Evolutionary conservation across 2,113 vertebrate species (phyloP).

Genomic region (Microtus ochrogaster): DNA sequence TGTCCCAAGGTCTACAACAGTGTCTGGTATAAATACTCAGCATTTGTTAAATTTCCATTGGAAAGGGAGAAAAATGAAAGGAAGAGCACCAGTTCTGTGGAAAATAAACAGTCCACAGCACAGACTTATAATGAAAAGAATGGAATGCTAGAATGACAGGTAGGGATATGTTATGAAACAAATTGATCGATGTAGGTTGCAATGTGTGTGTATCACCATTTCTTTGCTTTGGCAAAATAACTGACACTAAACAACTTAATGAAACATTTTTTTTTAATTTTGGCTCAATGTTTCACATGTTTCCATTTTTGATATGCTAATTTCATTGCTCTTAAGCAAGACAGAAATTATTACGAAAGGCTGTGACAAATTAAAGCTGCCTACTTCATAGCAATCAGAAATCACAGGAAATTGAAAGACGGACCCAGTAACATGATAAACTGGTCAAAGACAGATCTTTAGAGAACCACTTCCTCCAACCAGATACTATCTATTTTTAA

Average conservation of each 20-base stretch:
- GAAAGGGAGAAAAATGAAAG: slow-evolving; percentile 33
- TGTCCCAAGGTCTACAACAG: not conserved
- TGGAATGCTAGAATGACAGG: not conserved
- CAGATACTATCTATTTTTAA: too few species aligned
- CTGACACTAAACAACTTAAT: not conserved
- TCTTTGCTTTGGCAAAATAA: not conserved
- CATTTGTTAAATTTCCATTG: not conserved
- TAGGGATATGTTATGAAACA: not conserved
- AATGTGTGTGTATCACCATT: not conserved
- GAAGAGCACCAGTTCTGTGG: not conserved
- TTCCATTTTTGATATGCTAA: not conserved
- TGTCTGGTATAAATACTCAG: not conserved
- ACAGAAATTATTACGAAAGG: not conserved
- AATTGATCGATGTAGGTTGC: not conserved
- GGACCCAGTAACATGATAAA: not conserved
- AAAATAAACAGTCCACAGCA: not conserved
- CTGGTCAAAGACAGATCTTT: not conserved
- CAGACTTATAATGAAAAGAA: not conserved
- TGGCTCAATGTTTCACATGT: not conserved
- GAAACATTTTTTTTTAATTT: not conserved
- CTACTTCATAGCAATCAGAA: not conserved
- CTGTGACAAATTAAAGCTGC: not conserved
- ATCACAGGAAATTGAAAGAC: not conserved
- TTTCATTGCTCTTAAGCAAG: not conserved
- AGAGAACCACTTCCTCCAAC: not conserved